phyloP scores from a whole-genome alignment of 2,888 invertebrate genomes.

The Meiosimyza decipiens region DNA sequence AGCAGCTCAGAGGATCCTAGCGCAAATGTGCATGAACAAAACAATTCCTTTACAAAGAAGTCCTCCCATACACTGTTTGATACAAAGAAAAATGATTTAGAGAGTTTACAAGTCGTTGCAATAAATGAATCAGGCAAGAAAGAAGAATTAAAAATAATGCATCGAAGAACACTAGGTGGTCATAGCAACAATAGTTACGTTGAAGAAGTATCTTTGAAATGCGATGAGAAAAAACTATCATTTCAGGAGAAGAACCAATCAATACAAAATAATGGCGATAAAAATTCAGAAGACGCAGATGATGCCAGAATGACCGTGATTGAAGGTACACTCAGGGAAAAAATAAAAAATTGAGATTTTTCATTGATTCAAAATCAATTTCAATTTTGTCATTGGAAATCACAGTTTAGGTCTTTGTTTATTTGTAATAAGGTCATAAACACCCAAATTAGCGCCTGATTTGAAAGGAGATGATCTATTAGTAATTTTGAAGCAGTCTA shows the following conservation, averaged over 20 bases:
- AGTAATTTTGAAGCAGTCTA: too few relatives aligned
- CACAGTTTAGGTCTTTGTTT: too few relatives aligned
- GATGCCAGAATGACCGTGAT: constrained; percentile 28
- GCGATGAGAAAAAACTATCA: constrained; percentile 23
- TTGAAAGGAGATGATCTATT: too few relatives aligned
- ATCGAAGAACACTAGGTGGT: constrained; percentile 55
- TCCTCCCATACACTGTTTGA: not conserved
- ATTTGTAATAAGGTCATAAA: too few relatives aligned
- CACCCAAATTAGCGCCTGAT: too few relatives aligned
- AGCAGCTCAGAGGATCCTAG: too few relatives aligned
- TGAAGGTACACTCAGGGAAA: not conserved
- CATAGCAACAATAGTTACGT: constrained; percentile 46
- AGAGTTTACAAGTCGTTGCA: constrained; percentile 45
- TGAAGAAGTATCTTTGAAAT: constrained; percentile 36
- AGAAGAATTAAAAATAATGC: constrained; percentile 47
- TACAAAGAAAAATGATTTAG: constrained; percentile 8
- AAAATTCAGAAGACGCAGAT: constrained; percentile 25
- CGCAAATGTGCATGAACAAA: too few relatives aligned
- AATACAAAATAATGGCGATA: constrained; percentile 12
- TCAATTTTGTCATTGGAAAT: too few relatives aligned
- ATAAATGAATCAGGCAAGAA: constrained; percentile 45
- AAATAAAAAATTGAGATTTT: too few relatives aligned
- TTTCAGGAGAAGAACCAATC: not conserved
- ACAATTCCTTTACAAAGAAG: too few relatives aligned
- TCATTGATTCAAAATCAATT: too few relatives aligned